Conservation (phyloP, 2,888 invertebrate genomes). For the Lissonota sp. region DNA sequence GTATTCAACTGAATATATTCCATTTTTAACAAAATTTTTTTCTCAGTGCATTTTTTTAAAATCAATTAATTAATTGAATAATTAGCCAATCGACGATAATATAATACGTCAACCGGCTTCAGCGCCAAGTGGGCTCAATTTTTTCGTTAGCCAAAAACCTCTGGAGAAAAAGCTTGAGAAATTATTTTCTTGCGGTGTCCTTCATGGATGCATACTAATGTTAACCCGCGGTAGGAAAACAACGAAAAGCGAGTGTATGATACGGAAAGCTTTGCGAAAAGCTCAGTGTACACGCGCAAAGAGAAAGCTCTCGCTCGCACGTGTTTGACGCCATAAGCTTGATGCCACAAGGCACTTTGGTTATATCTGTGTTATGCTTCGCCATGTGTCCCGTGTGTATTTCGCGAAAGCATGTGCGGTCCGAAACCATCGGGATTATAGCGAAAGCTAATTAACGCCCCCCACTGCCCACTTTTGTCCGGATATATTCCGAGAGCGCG, state of each 20-base stretch:
- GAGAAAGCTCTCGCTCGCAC: conserved; percentile 42
- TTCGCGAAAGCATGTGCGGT: conserved; percentile 41
- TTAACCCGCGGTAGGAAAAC: background rate
- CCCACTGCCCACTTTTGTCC: conserved; percentile 26
- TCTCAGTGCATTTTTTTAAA: too few species aligned
- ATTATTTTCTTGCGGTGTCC: too few species aligned
- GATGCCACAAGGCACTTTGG: background rate
- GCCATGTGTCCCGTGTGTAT: conserved; percentile 29
- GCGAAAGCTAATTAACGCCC: conserved; percentile 72
- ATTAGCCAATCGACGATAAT: too few species aligned
- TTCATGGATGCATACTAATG: too few species aligned
- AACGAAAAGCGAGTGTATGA: conserved; percentile 12
- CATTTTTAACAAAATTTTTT: too few species aligned
- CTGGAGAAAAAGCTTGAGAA: too few species aligned
- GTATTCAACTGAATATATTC: too few species aligned
- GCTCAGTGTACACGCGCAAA: conserved; percentile 44
- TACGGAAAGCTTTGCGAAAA: background rate
- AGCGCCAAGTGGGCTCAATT: too few species aligned
- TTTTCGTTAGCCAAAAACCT: too few species aligned
- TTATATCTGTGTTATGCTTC: background rate
- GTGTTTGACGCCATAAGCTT: conserved; percentile 12
- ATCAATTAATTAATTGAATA: too few species aligned
- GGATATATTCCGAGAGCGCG: conserved; percentile 36
- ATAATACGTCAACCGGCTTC: too few species aligned
- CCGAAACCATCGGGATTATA: conserved; percentile 71